Base-by-base conservation (phyloP, 2,113 vertebrate genomes). In the Hepsetus odoe region DNA sequence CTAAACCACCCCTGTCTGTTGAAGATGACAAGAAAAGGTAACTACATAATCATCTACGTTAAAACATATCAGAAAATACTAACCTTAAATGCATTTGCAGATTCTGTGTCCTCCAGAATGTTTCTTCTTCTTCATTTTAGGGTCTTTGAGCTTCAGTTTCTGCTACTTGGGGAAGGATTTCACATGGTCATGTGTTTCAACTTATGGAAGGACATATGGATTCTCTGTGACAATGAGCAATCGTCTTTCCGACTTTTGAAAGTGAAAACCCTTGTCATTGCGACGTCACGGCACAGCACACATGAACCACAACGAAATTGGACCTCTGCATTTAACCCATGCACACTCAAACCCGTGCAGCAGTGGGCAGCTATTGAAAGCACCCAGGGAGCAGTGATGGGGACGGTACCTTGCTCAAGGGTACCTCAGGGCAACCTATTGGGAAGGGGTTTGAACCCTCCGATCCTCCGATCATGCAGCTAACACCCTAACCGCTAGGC, bases 121-220 rank as follows among this genome's bases (percentile, higher is more conserved):
- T 59, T 8, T 44, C 71, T 35, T 33, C 33, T 16, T 53, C 18
- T 76, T 76, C 38, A 10, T 53, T 64, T 20, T 20, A 75, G 73
- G n/a, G 35, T 30, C 6, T 75, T 61, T 65, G 4, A 26, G 8
- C 73, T 64, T 14, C 40, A 51, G 30, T 75, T 75, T 65, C 3
- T 49, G 44, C 42, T 75, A 28, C 59, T 75, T n/a, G 73, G 73
- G 3, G 16, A 51, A 51, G 58, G 11, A 11, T 14, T 22, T 2
- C 73, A 75, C 59, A 75, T 75, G 73, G 46, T 24, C 14, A 64
- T 75, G 73, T 75, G 59, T 18, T 75, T 65, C 11, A 26, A 20
- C 1, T 16, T 76, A 3, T 28, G 3, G 1, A 2, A 51, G 13
- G 14, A 61, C 3, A 14, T 22, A 9, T 75, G 73, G 73, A 4